Conservation (phyloP, 2,797 vertebrate genomes). For the Hipposideros larvatus region DNA sequence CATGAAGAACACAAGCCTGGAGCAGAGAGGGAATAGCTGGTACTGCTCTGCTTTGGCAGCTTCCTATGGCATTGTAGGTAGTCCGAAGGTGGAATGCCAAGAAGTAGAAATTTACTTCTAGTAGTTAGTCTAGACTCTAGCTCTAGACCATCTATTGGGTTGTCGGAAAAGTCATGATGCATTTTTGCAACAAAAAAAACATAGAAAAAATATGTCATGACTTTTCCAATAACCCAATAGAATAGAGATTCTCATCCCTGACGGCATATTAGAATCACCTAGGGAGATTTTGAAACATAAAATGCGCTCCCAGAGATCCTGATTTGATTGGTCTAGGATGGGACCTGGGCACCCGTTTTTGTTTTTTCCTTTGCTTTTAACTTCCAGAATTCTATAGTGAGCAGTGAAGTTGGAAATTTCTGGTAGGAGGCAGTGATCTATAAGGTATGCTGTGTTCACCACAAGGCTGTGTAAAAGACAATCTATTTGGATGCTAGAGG, state of each 20-base stretch:
- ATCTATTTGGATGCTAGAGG: not conserved
- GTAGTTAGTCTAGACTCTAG: not conserved
- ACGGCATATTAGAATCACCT: not conserved
- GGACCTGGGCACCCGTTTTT: not conserved
- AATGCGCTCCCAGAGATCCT: not conserved
- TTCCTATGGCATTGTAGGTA: not conserved
- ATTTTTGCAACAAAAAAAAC: no score
- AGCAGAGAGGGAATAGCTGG: not conserved
- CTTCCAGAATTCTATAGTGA: not conserved
- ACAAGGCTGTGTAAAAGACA: not conserved
- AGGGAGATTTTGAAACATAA: not conserved
- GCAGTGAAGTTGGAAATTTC: not conserved
- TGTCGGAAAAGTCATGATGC: no score
- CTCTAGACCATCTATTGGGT: not conserved
- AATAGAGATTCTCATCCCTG: not conserved
- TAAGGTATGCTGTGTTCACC: not conserved
- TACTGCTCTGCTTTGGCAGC: not conserved
- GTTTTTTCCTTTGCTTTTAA: conserved; percentile 15
- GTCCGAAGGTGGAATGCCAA: not conserved
- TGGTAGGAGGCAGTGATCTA: not conserved
- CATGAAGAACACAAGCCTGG: not conserved
- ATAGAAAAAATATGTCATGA: no score
- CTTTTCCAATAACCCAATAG: not conserved
- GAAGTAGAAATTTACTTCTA: not conserved
- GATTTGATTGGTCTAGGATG: not conserved